phyloP scores from a whole-genome alignment of 2,888 invertebrate genomes.

The Holacanthella duospinosa region DNA sequence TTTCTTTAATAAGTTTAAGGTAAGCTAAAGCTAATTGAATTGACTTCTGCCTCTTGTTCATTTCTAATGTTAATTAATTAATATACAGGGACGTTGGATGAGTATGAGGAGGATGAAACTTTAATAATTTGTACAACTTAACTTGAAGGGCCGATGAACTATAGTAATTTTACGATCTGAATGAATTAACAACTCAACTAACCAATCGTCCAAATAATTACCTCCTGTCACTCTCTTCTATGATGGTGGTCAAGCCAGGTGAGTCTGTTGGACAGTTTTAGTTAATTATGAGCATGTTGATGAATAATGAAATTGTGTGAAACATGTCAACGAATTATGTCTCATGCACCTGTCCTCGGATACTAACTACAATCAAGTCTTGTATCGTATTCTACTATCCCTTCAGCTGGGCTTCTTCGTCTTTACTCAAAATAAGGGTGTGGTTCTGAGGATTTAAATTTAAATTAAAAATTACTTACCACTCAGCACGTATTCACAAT shows the following conservation, averaged over 20 bases:
- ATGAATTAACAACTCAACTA: no score
- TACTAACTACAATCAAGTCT: neutral
- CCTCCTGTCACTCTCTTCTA: neutral
- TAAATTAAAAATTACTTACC: neutral
- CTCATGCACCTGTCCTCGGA: neutral
- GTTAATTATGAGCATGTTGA: neutral
- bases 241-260: neutral
- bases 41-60: no score
- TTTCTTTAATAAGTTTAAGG: no score
- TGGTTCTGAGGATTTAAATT: neutral
- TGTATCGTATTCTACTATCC: neutral
- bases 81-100: no score
- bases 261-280: no score
- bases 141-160: neutral
- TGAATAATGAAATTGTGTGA: neutral
- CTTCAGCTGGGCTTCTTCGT: no score
- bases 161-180: neutral
- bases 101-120: no score
- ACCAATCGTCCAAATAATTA: neutral
- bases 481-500: neutral
- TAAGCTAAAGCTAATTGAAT: no score
- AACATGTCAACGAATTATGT: neutral
- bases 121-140: no score
- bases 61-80: neutral
- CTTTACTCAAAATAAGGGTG: neutral